Conservation (phyloP, 2,113 vertebrate genomes). For the Abramis brama region DNA sequence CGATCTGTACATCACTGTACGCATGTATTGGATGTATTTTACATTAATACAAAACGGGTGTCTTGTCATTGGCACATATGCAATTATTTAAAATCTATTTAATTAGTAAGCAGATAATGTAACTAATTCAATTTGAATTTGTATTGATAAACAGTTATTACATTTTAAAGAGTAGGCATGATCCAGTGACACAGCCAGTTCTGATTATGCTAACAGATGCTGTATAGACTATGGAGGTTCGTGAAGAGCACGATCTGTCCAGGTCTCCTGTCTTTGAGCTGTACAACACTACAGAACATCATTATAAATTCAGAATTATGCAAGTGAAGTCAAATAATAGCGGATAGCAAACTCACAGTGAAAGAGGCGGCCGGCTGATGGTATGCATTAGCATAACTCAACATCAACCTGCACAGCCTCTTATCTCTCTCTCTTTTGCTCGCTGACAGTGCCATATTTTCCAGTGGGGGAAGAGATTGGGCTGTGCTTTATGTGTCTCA, state of each 20-base stretch:
- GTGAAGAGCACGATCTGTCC: constrained; percentile 32
- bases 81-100: not conserved
- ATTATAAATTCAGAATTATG: constrained; percentile 47
- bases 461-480: not conserved
- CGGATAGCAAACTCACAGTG: constrained; percentile 8
- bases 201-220: constrained; percentile 28
- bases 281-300: constrained; percentile 13
- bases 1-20: too few species aligned
- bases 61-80: too few species aligned
- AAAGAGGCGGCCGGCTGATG: constrained; percentile 29
- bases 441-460: constrained; percentile 28
- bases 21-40: not conserved
- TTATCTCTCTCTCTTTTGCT: constrained; percentile 5
- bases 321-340: constrained; percentile 38
- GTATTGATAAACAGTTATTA: not conserved
- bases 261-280: constrained; percentile 18
- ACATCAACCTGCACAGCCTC: constrained; percentile 6
- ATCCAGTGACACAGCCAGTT: not conserved
- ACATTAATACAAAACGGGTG: not conserved
- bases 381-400: constrained; percentile 45
- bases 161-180: not conserved
- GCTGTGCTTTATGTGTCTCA: constrained; percentile 14
- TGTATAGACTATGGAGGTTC: constrained; percentile 22
- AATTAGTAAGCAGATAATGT: too few species aligned
- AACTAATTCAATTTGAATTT: not conserved